Evolutionary conservation across 2,888 invertebrate species (phyloP), one percentile per base, ranked within the genome.

Genomic region (Melanchra persicariae): DNA sequence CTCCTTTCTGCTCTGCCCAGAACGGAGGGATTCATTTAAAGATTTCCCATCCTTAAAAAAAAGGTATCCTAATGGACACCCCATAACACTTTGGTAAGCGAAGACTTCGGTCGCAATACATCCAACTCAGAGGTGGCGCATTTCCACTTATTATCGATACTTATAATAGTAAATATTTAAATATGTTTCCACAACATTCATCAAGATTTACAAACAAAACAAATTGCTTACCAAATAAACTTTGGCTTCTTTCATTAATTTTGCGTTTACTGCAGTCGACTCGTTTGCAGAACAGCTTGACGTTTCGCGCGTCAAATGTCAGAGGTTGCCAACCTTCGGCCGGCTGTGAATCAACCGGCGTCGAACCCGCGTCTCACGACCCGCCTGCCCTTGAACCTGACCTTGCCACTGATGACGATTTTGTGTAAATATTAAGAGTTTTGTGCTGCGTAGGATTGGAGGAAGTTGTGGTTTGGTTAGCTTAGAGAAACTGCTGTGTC

Each of bases 301-400:
- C 62, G 77, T 77, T 81, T 76, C 73, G 70, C 69, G 66, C 77
- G 30, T 66, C 65, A 90, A 93, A 92, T 92, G 93, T 92, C 93
- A 93, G 90, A 91, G 93, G 93, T 93, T 88, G 87, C 82, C 90
- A 92, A 93, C 93, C 93, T 92, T 89, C 87, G 91, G 88, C 87
- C 89, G 85, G 82, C 87, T 85, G 87, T 90, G 92, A 91, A 89
- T 92, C 92, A 90, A 90, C 92, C 87, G 85, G 87, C 89, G 85
- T 76, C 91, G 88, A 85, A 86, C 89, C 87, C 85, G 83, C 89
- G 89, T 93, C 94, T 89, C 94, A 93, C 93, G 94, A 92, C 93
- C 94, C 37, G 49, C 43, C 19, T 82, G 76, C 81, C 84, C 82
- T 86, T 84, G 81, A 88, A 88, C 85, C 70, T 86, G 82, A 85